phyloP scores from a whole-genome alignment of 2,113 vertebrate species.

The human region GRCh38 chr9:119944001-119944500 shows the following conservation, averaged over 20 bases:
- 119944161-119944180: background rate
- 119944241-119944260: accelerated
- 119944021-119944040: background rate
- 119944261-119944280: background rate
- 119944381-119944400: background rate
- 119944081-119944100: background rate
- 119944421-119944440: background rate
- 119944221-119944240: background rate
- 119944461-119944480: background rate
- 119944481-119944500: too few species aligned
- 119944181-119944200: background rate
- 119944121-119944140: background rate
- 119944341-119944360: background rate
- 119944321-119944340: background rate
- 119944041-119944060: background rate
- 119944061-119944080: background rate
- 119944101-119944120: background rate
- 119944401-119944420: background rate
- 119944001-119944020: accelerated
- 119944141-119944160: background rate
- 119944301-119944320: accelerated
- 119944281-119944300: accelerated
- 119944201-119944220: background rate
- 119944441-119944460: background rate
- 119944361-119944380: too few species aligned